A percentile compares a stretch with the other conserved stretches of the same genome.
phyloP scores from a whole-genome alignment of 2,888 invertebrate species.

The Papilio gigon region DNA sequence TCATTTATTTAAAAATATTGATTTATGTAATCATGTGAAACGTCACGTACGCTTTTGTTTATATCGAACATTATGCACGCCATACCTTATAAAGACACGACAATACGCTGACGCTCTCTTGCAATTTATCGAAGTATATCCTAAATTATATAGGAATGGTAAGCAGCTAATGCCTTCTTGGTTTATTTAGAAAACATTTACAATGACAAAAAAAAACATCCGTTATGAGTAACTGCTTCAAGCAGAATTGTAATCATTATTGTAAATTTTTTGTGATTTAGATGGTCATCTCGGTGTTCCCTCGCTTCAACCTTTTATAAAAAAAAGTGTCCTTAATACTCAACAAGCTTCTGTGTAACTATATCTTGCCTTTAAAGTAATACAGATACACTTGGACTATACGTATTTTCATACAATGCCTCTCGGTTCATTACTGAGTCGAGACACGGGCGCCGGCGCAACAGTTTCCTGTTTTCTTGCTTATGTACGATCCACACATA shows the following conservation, averaged over 20 bases:
- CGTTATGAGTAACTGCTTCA: no score
- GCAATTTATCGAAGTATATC: neutral
- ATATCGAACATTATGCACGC: neutral
- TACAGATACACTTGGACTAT: slow-evolving; percentile 4
- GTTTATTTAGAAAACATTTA: neutral
- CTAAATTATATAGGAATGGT: neutral
- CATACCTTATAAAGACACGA: neutral
- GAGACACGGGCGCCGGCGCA: slow-evolving; percentile 57
- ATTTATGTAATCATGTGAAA: neutral
- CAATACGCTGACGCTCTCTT: neutral
- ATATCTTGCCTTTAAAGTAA: slow-evolving; percentile 1
- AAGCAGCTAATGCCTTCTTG: neutral
- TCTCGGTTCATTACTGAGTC: slow-evolving; percentile 54
- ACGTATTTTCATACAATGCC: slow-evolving; percentile 25
- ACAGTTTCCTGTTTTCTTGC: slow-evolving; percentile 68
- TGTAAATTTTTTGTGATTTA: no score
- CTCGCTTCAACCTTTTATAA: no score
- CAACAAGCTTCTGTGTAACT: neutral
- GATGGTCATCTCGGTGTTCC: no score
- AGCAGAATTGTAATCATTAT: no score
- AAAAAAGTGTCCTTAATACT: neutral
- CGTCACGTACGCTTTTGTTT: slow-evolving; percentile 13
- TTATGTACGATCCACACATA: slow-evolving; percentile 54
- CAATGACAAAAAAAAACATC: no score
- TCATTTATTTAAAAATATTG: neutral